Percentiles rank a stretch among this genome's conserved stretches.
Conservation (phyloP, 1,140 invertebrate genomes). For the Ceratitis capitata region DNA sequence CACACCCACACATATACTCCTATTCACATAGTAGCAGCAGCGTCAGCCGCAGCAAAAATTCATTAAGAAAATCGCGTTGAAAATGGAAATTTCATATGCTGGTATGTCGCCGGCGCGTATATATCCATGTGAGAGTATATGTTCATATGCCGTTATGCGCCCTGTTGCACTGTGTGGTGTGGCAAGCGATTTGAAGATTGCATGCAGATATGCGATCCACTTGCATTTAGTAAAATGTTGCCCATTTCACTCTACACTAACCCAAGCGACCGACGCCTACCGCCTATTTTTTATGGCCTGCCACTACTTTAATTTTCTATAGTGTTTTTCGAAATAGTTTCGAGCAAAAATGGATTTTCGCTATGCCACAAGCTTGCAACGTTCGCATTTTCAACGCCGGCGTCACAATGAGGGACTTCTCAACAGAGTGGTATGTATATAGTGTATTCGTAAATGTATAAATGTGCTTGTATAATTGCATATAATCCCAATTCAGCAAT, state of each 20-base stretch:
- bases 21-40: background rate
- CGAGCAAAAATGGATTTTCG: conserved; percentile 30
- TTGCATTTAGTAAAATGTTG: background rate
- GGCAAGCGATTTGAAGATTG: conserved; percentile 33
- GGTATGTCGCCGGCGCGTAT: background rate
- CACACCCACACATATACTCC: no score
- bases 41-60: conserved; percentile 1
- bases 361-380: conserved; percentile 21
- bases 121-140: background rate
- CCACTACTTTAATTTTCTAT: conserved; percentile 27
- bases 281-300: conserved; percentile 20
- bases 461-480: background rate
- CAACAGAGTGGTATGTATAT: no score
- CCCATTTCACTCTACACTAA: no score
- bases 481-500: background rate
- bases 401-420: background rate
- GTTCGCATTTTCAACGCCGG: background rate
- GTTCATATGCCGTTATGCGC: background rate
- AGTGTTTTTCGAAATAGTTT: conserved; percentile 37
- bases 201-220: conserved; percentile 11
- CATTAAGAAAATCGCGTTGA: conserved; percentile 37
- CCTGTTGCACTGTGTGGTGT: background rate
- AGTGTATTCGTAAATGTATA: background rate
- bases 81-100: conserved; percentile 33
- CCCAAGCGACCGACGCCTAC: background rate